Evolutionary conservation across 2,888 invertebrate species (phyloP), one percentile per base, ranked within the genome.

Genomic region (Lycophotia porphyrea): DNA sequence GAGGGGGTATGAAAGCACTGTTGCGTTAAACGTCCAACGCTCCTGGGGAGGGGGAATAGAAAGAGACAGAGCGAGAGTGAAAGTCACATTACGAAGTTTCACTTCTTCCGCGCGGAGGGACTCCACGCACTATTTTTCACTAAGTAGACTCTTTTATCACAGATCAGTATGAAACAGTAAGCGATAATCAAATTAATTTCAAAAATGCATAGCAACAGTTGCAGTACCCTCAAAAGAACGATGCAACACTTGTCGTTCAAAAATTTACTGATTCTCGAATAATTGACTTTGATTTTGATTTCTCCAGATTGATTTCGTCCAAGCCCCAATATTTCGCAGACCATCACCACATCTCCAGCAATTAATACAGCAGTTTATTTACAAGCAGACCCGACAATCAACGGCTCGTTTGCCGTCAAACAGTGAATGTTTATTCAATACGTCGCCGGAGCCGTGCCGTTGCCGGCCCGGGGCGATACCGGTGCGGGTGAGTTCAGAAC

Each of bases 351-450:
- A 58, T n/a, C 39, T 74, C 42, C 24, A 76, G 34, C 4, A 61
- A 67, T 82, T 67, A 82, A 76, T 82, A 47, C 39, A 67, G 49
- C 21, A 71, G 49, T 67, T 55, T 49, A 78, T 66, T 82, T 67
- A 67, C 82, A 55, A 55, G 47, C 34, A 34, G 34, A 65, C 34
- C 39, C 77, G 39, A 63, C 82, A 52, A 39, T 61, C 82, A 63
- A 82, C 47, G 60, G 24, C 61, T 77, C 77, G 70, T 70, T 79
- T 78, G 58, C 24, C 52, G 49, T 61, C 74, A 52, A 70, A 81
- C 81, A 66, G 13, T 36, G 31, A 13, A 61, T 81, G 70, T 81
- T 81, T 84, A 60, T 74, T 61, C 71, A 64, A 67, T 44, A 21
- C 65, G 84, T 55, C 36, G 66, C 34, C 39, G 52, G 42, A 5